Evolutionary conservation across 2,797 vertebrate species (phyloP).

Genomic region (Clarias laeviceps): DNA sequence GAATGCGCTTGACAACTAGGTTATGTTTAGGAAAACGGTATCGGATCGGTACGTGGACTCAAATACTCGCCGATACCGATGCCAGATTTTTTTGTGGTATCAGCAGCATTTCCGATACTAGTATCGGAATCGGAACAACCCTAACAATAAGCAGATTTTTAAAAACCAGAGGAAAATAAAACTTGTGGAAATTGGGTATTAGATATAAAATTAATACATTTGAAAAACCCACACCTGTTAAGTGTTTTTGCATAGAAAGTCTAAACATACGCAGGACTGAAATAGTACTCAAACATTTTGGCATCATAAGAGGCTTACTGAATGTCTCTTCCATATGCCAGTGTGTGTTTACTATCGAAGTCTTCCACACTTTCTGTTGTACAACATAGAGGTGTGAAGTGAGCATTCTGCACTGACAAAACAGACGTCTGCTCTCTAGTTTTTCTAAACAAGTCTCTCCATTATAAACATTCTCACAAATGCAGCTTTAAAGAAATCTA

Average conservation of each 20-base stretch:
- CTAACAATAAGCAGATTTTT: not conserved
- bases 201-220: not conserved
- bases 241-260: not conserved
- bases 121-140: no score
- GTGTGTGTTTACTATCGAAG: conserved; percentile 8
- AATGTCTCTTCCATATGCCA: not conserved
- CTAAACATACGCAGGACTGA: not conserved
- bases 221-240: not conserved
- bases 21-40: no score
- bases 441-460: not conserved
- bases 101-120: no score
- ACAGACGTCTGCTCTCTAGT: not conserved
- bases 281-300: conserved; percentile 13
- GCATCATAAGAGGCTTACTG: conserved; percentile 8
- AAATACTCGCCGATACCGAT: no score
- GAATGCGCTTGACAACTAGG: no score
- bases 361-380: not conserved
- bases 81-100: no score
- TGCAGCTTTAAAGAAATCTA: not conserved
- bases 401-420: not conserved
- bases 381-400: not conserved
- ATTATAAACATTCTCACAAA: not conserved
- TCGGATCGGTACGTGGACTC: no score
- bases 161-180: not conserved
- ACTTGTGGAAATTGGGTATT: conserved; percentile 5